phyloP scores from a whole-genome alignment of 1,140 invertebrate species.

The Proales similis region DNA sequence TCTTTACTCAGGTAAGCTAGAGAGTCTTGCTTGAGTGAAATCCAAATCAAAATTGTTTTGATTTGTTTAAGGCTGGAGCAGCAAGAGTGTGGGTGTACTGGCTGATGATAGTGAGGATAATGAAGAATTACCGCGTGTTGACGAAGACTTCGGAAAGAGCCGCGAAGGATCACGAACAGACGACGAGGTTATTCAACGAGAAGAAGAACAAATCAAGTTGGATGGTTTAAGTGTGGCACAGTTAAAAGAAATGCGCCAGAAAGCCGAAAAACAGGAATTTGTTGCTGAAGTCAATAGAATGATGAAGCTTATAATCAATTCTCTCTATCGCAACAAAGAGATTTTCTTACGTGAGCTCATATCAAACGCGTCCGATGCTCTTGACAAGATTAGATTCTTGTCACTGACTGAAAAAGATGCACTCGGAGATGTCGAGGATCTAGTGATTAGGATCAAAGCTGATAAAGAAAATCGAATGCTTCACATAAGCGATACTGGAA shows the following conservation, averaged over 20 bases:
- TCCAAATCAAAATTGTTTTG: not conserved
- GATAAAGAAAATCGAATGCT: conserved; percentile 90
- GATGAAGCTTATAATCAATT: conserved; percentile 99
- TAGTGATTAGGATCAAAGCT: conserved; percentile 55
- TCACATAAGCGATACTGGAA: conserved; percentile 90
- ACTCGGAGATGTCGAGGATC: conserved; percentile 33
- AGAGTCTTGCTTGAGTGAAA: not conserved
- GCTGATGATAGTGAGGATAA: conserved; percentile 42
- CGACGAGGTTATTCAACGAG: conserved; percentile 59
- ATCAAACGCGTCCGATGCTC: conserved; percentile 65
- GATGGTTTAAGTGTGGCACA: conserved; percentile 86
- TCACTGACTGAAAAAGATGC: conserved; percentile 58
- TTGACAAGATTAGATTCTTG: conserved; percentile 63
- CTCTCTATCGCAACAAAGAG: conserved; percentile 94
- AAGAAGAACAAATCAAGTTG: conserved; percentile 92
- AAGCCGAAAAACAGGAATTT: conserved; percentile 84
- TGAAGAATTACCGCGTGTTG: conserved; percentile 53
- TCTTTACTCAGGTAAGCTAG: not conserved
- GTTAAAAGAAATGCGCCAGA: conserved; percentile 78
- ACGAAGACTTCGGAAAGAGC: conserved; percentile 67
- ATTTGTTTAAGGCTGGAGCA: conserved; percentile 6
- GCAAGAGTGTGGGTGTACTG: not conserved
- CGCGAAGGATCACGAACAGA: conserved; percentile 71
- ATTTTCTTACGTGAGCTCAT: conserved; percentile 95
- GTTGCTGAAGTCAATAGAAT: conserved; percentile 92